Conservation (phyloP, 2,888 invertebrate genomes). For the Caenorhabditis sp. region DNA sequence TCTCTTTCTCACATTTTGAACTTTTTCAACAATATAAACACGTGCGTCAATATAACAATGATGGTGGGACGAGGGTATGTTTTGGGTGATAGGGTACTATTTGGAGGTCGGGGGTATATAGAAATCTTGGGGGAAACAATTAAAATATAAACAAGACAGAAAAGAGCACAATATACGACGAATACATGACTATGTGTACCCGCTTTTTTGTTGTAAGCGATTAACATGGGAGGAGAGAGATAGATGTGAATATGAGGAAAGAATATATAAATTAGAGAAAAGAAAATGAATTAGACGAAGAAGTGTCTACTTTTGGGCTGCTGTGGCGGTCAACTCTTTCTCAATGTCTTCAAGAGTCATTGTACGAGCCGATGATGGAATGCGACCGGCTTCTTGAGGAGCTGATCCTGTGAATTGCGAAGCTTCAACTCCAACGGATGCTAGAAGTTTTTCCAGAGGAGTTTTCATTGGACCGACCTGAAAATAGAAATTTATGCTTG, state of each 20-base stretch:
- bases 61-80: background rate
- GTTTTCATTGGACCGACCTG: constrained; percentile 55
- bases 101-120: constrained; percentile 4
- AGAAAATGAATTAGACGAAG: background rate
- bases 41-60: constrained; percentile 44
- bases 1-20: background rate
- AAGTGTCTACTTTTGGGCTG: constrained; percentile 13
- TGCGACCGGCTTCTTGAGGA: constrained; percentile 8
- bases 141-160: constrained; percentile 30
- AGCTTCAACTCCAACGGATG: constrained; percentile 50
- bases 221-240: constrained; percentile 24
- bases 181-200: constrained; percentile 43
- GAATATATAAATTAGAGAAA: constrained; percentile 10
- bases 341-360: constrained; percentile 51
- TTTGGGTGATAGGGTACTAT: constrained; percentile 9
- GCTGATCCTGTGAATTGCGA: constrained; percentile 36
- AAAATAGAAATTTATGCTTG: too few relatives aligned
- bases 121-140: constrained; percentile 25
- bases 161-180: constrained; percentile 23
- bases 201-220: constrained; percentile 35
- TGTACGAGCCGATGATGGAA: constrained; percentile 33
- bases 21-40: constrained; percentile 29
- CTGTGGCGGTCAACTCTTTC: constrained; percentile 25
- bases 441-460: constrained; percentile 53
- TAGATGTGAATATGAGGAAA: constrained; percentile 28